These are phyloP conservation scores for Notamacropus eugenii DNA, from an alignment of 2,797 vertebrate genomes.

Conservation along the genomic window DNA sequence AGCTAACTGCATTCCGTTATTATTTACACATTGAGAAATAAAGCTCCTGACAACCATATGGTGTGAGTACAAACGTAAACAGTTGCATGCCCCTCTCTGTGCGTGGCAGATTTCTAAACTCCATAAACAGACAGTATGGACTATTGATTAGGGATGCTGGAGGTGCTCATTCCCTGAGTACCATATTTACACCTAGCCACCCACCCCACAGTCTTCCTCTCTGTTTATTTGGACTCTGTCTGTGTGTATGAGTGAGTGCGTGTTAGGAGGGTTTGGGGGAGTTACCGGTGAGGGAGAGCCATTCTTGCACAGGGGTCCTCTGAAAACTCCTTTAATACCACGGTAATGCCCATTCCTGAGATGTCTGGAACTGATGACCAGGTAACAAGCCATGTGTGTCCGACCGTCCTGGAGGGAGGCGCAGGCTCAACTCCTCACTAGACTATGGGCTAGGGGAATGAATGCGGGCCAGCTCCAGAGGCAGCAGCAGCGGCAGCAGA, in stretches of 20 bases:
- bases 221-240: neutral
- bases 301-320: constrained; percentile 94
- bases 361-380: constrained; percentile 99
- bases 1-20: constrained; percentile 11
- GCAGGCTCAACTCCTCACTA: constrained; percentile 71
- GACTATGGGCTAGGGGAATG: constrained; percentile 48
- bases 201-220: neutral
- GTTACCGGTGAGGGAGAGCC: constrained; percentile 92
- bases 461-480: constrained; percentile 60
- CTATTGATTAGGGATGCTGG: neutral
- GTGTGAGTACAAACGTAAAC: constrained; percentile 43
- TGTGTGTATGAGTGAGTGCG: constrained; percentile 54
- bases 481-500: neutral
- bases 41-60: neutral
- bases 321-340: constrained; percentile 98
- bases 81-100: neutral
- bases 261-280: constrained; percentile 44
- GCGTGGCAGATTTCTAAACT: neutral
- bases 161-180: neutral
- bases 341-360: constrained; percentile 98
- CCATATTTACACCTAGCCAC: neutral
- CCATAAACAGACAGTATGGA: neutral
- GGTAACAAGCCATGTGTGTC: constrained; percentile 95
- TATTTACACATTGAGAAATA: constrained; percentile 23
- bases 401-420: constrained; percentile 47